A percentile compares a stretch with the other conserved stretches of the same genome.
Evolutionary conservation across 1,140 invertebrate genomes (phyloP).

Genomic region (Hycleus phaleratus): DNA sequence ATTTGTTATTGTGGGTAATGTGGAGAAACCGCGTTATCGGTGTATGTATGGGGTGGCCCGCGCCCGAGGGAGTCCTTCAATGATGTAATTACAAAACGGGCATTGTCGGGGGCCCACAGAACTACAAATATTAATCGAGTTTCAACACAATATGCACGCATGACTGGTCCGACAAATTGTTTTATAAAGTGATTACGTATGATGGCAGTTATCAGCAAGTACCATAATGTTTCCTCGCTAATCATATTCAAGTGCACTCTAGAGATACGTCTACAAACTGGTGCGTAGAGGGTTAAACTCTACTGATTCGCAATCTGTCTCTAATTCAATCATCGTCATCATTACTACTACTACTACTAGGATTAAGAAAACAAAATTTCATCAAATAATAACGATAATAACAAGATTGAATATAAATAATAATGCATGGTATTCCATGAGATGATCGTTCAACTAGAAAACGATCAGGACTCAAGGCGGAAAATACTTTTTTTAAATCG

Average conservation of each 20-base stretch:
- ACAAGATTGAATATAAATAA: no score
- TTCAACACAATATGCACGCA: conserved; percentile 40
- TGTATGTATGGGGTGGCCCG: background rate
- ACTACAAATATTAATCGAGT: conserved; percentile 42
- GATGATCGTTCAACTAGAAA: background rate
- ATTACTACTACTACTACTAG: no score
- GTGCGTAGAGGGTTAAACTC: background rate
- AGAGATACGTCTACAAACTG: conserved; percentile 4
- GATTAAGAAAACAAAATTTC: no score
- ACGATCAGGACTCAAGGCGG: conserved; percentile 2
- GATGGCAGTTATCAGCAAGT: conserved; percentile 37
- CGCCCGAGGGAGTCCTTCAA: background rate
- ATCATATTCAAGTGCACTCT: conserved; percentile 35
- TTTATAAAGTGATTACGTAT: conserved; percentile 43
- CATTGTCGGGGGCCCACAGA: conserved; percentile 33
- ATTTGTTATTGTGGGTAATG: no score
- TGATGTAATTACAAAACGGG: conserved; percentile 34
- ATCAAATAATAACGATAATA: no score
- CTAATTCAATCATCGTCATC: no score
- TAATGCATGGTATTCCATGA: no score
- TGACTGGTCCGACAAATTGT: conserved; percentile 42
- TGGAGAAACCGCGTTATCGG: no score
- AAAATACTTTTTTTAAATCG: conserved; percentile 2
- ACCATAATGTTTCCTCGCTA: conserved; percentile 34
- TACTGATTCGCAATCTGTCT: no score